Base-by-base conservation (phyloP, 2,888 invertebrate species). In the Lagria hirta region DNA sequence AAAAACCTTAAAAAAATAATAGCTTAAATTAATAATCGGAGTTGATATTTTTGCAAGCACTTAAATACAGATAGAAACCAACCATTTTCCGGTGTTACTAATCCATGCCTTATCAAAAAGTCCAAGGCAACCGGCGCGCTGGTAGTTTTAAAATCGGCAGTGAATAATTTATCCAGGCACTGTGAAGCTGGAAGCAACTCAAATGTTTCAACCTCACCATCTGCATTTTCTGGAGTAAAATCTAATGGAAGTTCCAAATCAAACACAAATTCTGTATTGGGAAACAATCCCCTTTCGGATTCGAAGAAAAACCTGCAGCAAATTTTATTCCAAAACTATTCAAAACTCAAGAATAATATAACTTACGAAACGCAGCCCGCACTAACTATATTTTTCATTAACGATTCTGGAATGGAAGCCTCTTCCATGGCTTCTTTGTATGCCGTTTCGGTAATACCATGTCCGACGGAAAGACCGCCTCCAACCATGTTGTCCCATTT, bases 401-500 rank as follows among this genome's bases (percentile, higher is more conserved):
- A 75, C 65, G 86, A 81, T 43, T 81, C 78, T 54, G 91, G 85
- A 60, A 97, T 85, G 21, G 91, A 91, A 13, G 95, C 96, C 69
- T 97, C 96, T 70, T 96, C 96, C 55, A 86, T 87, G 3, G 94
- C 93, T 71, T 97, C 96, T 69, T 95, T 95, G 55, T 87, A 80
- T 18, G 91, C 91, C 33, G 95, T 95, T 73, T 95, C 91, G 58
- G 86, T 74, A 46, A 94, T 86, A 27, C 88, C 87, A 72, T 84
- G 87, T 8, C 93, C 94, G 24, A 91, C 91, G 14, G 91, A 88
- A 33, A 96, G 70, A 2, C 95, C 96, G 35, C 96, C 96, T 53
- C 92, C 91, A 21, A 93, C 94, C 84, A 96, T 92, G 68, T 93
- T 94, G 70, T 96, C 96, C 86, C 92, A 88, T 73, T 89, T 91